phyloP scores from a whole-genome alignment of 2,797 vertebrate species.

The Pseudotriccus pelzelni region DNA sequence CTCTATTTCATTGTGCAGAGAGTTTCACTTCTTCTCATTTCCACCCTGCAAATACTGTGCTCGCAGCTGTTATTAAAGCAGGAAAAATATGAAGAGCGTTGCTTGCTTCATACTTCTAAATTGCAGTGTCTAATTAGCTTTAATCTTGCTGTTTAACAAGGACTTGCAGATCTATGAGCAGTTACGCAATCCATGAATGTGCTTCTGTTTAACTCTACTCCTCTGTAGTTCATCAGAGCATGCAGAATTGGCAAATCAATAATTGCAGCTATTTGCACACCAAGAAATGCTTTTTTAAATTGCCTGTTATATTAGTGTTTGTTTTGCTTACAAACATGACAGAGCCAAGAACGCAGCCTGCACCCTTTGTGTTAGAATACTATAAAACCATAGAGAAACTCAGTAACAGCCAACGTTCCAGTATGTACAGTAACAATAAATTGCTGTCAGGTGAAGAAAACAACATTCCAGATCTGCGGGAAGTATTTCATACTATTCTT shows the following conservation, averaged over 20 bases:
- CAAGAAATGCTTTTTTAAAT: not conserved
- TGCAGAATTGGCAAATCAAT: slow-evolving; percentile 51
- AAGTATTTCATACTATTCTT: slow-evolving; percentile 1
- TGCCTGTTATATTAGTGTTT: not conserved
- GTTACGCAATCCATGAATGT: slow-evolving; percentile 39
- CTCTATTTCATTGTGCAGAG: not conserved
- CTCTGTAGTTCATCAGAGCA: slow-evolving; percentile 39
- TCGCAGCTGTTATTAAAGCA: slow-evolving; percentile 17
- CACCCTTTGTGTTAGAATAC: not conserved
- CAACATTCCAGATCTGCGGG: slow-evolving; percentile 33
- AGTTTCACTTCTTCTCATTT: not conserved
- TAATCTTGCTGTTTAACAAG: slow-evolving; percentile 38
- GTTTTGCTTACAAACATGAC: slow-evolving; percentile 39
- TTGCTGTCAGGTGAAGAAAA: slow-evolving; percentile 60
- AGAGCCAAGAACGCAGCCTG: slow-evolving; percentile 17
- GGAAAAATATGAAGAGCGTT: not conserved
- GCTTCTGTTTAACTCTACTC: slow-evolving; percentile 49
- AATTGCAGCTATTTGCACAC: slow-evolving; percentile 52
- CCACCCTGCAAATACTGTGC: not conserved
- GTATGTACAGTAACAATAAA: not conserved
- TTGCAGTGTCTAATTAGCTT: slow-evolving; percentile 53
- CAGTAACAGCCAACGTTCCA: not conserved
- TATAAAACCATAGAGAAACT: slow-evolving; percentile 1
- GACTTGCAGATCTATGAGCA: slow-evolving; percentile 17
- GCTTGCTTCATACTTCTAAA: slow-evolving; percentile 25